Percentiles rank a stretch among this genome's conserved stretches.
Conservation (phyloP, 2,113 vertebrate genomes). For the Eonycteris spelaea region DNA sequence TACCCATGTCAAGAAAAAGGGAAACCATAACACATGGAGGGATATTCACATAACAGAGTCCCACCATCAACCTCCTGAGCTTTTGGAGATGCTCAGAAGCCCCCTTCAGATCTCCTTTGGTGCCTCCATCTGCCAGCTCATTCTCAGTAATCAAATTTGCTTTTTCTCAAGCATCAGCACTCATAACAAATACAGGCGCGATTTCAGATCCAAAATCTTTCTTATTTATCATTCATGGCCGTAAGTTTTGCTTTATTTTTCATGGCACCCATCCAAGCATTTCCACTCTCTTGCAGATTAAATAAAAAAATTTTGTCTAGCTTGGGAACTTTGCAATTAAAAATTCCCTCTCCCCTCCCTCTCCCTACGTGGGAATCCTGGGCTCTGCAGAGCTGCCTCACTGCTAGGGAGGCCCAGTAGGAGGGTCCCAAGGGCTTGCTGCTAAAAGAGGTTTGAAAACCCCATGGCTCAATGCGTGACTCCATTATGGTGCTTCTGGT, state of each 20-base stretch:
- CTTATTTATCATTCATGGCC: not conserved
- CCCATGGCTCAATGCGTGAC: not conserved
- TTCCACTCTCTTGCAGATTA: not conserved
- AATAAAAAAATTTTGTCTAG: not conserved
- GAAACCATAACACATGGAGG: not conserved
- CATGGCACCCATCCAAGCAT: not conserved
- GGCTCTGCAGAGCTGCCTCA: not conserved
- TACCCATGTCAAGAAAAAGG: not conserved
- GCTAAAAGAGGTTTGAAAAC: not conserved
- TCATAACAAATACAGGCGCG: not conserved
- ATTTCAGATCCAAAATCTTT: not conserved
- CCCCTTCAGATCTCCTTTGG: not conserved
- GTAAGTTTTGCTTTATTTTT: not conserved
- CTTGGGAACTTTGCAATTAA: not conserved
- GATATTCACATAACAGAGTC: not conserved
- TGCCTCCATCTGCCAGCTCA: not conserved
- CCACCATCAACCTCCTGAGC: not conserved
- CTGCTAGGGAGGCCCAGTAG: not conserved
- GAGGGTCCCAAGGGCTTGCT: not conserved
- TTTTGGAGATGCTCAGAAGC: not conserved
- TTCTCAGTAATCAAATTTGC: conserved; percentile 22
- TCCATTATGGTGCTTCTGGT: not conserved
- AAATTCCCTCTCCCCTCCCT: too few species aligned
- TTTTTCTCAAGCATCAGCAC: not conserved
- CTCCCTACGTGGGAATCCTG: not conserved